Conservation (phyloP, 2,113 vertebrate genomes). For the Tylochromis polylepis region DNA sequence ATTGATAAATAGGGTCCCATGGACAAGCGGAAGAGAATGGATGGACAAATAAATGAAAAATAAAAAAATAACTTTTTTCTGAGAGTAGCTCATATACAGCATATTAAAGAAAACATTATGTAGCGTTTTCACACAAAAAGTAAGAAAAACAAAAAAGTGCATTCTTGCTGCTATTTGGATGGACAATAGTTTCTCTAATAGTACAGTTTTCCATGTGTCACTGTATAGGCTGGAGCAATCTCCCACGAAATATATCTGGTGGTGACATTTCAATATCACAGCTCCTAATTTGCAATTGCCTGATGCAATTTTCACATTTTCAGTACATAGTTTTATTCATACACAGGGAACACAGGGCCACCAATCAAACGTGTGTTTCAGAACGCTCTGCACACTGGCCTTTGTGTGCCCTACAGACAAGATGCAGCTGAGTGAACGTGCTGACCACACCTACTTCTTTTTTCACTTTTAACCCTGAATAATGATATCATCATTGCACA, state of each 20-base stretch:
- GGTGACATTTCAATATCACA: too few species aligned
- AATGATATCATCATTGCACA: slow-evolving; percentile 65
- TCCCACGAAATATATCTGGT: not conserved
- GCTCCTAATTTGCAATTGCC: not conserved
- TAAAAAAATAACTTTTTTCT: not conserved
- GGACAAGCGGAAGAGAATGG: not conserved
- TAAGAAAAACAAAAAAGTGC: not conserved
- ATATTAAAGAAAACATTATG: not conserved
- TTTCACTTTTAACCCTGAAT: slow-evolving; percentile 12
- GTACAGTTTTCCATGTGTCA: slow-evolving; percentile 11
- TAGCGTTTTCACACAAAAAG: not conserved
- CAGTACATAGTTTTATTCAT: not conserved
- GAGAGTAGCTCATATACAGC: not conserved
- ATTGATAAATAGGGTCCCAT: not conserved
- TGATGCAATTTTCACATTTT: not conserved
- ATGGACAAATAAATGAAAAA: too few species aligned
- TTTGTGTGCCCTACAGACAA: not conserved
- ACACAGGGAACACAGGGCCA: not conserved
- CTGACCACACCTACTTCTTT: slow-evolving; percentile 38
- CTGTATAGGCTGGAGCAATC: not conserved
- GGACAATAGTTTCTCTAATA: not conserved
- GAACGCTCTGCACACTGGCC: not conserved
- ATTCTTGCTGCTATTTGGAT: not conserved
- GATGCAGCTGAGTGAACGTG: slow-evolving; percentile 11
- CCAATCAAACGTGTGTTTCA: not conserved